Evolutionary conservation across 2,113 vertebrate species (phyloP).

Genomic region (Rostratula benghalensis): DNA sequence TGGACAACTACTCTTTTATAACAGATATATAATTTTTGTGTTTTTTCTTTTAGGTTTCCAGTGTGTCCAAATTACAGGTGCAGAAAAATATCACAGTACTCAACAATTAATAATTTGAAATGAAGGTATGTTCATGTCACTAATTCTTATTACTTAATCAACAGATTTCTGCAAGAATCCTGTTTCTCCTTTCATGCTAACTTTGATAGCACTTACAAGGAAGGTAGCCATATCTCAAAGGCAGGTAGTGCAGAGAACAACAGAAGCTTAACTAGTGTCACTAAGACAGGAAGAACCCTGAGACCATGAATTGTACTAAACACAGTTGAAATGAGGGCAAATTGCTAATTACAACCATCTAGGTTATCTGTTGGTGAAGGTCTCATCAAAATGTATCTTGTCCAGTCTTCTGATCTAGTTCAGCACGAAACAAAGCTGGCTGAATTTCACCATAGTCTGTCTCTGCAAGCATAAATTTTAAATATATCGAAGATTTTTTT

Average conservation of each 20-base stretch:
- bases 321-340: background rate
- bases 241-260: background rate
- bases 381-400: conserved; percentile 11
- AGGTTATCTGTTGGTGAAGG: conserved; percentile 13
- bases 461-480: conserved; percentile 72
- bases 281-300: background rate
- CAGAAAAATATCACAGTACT: background rate
- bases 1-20: background rate
- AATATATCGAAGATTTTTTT: conserved; percentile 69
- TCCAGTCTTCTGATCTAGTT: conserved; percentile 47
- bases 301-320: background rate
- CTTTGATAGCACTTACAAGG: background rate
- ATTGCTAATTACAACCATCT: background rate
- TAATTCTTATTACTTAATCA: background rate
- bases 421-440: conserved; percentile 21
- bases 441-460: conserved; percentile 58
- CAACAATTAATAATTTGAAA: background rate
- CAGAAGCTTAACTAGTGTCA: background rate
- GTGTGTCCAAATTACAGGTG: background rate
- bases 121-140: background rate
- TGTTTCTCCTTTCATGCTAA: background rate
- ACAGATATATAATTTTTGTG: background rate
- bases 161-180: background rate
- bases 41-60: background rate
- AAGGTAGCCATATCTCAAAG: background rate